These are phyloP conservation scores for Eupithecia subumbrata DNA, from an alignment of 2,888 invertebrate genomes.

Conservation along the genomic window DNA sequence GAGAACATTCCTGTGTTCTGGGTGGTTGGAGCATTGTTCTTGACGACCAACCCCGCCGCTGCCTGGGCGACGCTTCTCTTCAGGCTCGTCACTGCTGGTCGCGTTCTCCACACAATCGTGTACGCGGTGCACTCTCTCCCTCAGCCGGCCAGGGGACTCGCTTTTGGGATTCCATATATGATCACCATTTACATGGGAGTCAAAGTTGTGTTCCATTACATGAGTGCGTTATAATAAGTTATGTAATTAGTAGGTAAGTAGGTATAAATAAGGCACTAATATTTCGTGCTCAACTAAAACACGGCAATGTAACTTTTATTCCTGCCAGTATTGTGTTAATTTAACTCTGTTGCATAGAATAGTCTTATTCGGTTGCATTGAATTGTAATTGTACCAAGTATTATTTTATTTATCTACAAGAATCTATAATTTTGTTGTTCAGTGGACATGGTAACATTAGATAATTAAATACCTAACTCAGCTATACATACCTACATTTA, in stretches of 20 bases:
- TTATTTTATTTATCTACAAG: no score
- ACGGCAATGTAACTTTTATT: no score
- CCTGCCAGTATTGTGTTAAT: background rate
- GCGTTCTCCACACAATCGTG: constrained; percentile 85
- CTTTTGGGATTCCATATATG: constrained; percentile 58
- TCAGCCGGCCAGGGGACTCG: constrained; percentile 77
- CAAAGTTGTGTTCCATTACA: constrained; percentile 58
- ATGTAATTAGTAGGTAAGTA: background rate
- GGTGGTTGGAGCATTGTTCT: constrained; percentile 82
- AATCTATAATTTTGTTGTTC: no score
- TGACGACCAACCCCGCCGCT: constrained; percentile 80
- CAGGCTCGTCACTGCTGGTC: constrained; percentile 77
- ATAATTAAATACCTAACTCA: no score
- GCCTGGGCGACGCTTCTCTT: constrained; percentile 59
- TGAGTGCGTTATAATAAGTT: constrained; percentile 46
- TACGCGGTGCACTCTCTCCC: constrained; percentile 86
- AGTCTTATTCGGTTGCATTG: no score
- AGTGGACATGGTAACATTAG: no score
- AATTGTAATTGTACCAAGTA: no score
- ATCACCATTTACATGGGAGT: constrained; percentile 67
- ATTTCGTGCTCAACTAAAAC: background rate
- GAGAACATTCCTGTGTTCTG: constrained; percentile 88
- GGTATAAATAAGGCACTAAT: background rate
- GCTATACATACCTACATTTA: no score
- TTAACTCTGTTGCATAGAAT: background rate